Conservation (phyloP, 64 coral and sea anemone genomes). For the Stichodactyla helianthus region DNA sequence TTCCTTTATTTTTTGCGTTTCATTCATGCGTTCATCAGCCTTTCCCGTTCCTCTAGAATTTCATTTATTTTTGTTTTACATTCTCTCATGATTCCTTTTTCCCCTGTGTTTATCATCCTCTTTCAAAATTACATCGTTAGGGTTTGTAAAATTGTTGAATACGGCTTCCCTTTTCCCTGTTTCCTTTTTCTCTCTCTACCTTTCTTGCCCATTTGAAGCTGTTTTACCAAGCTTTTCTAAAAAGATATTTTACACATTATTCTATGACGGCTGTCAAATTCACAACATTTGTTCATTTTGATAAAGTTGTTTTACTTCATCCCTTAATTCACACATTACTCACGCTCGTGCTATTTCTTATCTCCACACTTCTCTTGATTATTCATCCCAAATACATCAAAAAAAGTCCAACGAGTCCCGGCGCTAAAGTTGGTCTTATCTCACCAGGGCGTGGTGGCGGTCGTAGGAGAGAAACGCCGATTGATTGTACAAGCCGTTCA, state of each 20-base stretch:
- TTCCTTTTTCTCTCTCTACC: no score
- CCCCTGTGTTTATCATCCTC: no score
- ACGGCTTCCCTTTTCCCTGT: not conserved
- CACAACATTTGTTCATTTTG: not conserved
- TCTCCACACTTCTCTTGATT: not conserved
- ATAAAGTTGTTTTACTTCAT: not conserved
- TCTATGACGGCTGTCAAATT: not conserved
- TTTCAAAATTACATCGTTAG: no score
- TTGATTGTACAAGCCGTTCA: slow-evolving; percentile 64
- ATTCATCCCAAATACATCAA: not conserved
- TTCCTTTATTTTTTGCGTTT: not conserved
- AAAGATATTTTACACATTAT: no score
- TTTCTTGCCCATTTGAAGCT: no score
- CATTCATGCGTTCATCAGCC: not conserved
- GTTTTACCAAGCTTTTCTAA: no score
- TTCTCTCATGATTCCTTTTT: no score
- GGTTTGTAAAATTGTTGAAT: no score
- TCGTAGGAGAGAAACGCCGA: slow-evolving; percentile 29
- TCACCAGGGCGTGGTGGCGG: slow-evolving; percentile 18
- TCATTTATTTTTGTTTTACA: not conserved
- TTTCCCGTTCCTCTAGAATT: not conserved
- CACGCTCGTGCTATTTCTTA: not conserved
- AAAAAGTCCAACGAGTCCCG: not conserved
- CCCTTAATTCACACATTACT: not conserved
- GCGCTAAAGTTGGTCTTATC: not conserved